Conservation (phyloP, 2,113 vertebrate genomes). For the Hirundichthys speculiger region DNA sequence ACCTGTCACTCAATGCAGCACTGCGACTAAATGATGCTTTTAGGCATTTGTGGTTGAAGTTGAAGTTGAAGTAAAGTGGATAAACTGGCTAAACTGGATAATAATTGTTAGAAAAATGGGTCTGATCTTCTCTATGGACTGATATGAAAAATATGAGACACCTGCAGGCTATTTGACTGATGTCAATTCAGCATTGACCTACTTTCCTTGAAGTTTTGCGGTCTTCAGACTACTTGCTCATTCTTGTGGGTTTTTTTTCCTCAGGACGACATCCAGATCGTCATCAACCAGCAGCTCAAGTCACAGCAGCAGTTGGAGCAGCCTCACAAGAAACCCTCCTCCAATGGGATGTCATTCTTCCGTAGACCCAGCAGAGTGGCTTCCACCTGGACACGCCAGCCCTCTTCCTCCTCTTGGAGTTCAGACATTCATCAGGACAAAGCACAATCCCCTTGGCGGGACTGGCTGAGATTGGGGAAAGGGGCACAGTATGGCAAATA, state of each 20-base stretch:
- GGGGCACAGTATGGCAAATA: constrained; percentile 65
- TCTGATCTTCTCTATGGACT: no score
- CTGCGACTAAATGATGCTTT: no score
- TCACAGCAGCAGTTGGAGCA: constrained; percentile 81
- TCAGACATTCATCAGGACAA: constrained; percentile 63
- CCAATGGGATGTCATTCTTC: constrained; percentile 72
- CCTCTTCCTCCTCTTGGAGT: constrained; percentile 54
- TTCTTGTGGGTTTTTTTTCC: constrained; percentile 16
- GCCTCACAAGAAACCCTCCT: constrained; percentile 46
- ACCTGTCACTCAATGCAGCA: no score
- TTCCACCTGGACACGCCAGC: constrained; percentile 54
- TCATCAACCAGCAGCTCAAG: constrained; percentile 83
- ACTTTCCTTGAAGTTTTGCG: background rate
- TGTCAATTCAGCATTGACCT: no score
- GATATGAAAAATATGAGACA: no score
- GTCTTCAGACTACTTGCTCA: constrained; percentile 7
- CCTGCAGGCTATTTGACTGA: no score
- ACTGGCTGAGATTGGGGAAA: constrained; percentile 79
- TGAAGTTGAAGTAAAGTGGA: no score
- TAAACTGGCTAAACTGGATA: no score
- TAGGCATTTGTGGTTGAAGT: no score
- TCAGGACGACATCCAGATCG: constrained; percentile 86
- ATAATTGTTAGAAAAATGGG: no score
- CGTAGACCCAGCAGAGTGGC: constrained; percentile 51
- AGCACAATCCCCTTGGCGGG: constrained; percentile 74